phyloP scores from a whole-genome alignment of 2,113 vertebrate species.

The Scopus umbretta region DNA sequence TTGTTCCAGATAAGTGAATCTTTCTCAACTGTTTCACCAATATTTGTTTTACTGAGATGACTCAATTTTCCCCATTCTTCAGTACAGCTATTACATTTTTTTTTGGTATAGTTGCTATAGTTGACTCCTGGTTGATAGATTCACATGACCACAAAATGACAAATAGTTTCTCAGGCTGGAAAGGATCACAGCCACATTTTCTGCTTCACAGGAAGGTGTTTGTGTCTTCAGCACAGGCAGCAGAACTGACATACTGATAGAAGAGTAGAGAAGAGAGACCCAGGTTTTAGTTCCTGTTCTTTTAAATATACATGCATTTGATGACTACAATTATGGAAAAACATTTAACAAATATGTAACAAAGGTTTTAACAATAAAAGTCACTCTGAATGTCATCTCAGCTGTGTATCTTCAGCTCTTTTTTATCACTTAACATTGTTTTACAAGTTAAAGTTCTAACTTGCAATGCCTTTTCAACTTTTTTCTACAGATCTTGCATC shows the following conservation, averaged over 20 bases:
- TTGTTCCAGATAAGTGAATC: neutral
- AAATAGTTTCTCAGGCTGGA: neutral
- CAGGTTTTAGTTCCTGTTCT: neutral
- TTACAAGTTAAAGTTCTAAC: neutral
- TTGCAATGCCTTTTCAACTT: neutral
- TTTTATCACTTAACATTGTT: neutral
- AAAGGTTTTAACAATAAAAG: neutral
- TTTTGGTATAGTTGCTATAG: neutral
- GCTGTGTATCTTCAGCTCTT: neutral
- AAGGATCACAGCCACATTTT: neutral
- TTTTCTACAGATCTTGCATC: neutral
- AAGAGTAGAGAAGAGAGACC: neutral
- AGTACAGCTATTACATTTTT: neutral
- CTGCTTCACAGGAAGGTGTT: neutral
- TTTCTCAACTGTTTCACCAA: neutral
- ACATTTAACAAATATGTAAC: neutral
- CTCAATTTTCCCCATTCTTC: neutral
- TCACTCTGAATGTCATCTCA: neutral
- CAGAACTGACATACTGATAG: neutral
- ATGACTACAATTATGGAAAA: neutral
- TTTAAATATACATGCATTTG: neutral
- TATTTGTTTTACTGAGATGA: neutral
- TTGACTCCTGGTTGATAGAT: neutral
- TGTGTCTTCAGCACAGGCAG: neutral
- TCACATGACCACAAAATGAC: neutral